A percentile compares a stretch with the other conserved stretches of the same genome.
Conservation (phyloP, 2,888 invertebrate species). For the Ochropleura plecta region DNA sequence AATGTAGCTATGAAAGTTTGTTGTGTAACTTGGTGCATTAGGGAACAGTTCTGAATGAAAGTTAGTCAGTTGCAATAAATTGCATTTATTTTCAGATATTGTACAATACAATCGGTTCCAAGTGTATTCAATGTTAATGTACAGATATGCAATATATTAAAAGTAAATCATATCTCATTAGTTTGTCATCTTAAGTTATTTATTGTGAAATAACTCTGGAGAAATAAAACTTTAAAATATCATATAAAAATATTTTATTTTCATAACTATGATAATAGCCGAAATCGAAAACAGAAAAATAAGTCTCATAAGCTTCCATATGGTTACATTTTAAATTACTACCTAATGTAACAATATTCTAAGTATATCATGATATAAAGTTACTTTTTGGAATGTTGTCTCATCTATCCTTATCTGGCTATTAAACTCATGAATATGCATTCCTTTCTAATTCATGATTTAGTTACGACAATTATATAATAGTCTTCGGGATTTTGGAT, state of each 20-base stretch:
- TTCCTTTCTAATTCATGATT: background rate
- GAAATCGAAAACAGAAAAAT: conserved; percentile 16
- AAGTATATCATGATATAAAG: background rate
- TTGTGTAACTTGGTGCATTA: conserved; percentile 50
- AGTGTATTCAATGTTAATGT: conserved; percentile 54
- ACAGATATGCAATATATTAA: conserved; percentile 63
- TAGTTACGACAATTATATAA: background rate
- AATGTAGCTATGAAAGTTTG: conserved; percentile 53
- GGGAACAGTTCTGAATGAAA: conserved; percentile 48
- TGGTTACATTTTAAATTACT: background rate
- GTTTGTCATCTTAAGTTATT: conserved; percentile 59
- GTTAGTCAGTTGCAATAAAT: conserved; percentile 53
- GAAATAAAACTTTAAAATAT: conserved; percentile 56
- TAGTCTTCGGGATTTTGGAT: background rate
- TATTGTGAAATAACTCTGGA: conserved; percentile 58
- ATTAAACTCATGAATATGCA: background rate
- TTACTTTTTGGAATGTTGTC: conserved; percentile 17
- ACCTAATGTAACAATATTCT: background rate
- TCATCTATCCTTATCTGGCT: background rate
- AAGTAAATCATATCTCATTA: conserved; percentile 57
- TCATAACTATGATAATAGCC: conserved; percentile 19
- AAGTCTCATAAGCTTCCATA: conserved; percentile 32
- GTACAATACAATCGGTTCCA: conserved; percentile 53
- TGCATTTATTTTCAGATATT: conserved; percentile 70
- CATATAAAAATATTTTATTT: conserved; percentile 45